A percentile compares a stretch with the other conserved stretches of the same genome.
These are phyloP conservation scores for Mimumesa dahlbomi DNA, from an alignment of 2,888 invertebrate genomes.

Conservation along the genomic window DNA sequence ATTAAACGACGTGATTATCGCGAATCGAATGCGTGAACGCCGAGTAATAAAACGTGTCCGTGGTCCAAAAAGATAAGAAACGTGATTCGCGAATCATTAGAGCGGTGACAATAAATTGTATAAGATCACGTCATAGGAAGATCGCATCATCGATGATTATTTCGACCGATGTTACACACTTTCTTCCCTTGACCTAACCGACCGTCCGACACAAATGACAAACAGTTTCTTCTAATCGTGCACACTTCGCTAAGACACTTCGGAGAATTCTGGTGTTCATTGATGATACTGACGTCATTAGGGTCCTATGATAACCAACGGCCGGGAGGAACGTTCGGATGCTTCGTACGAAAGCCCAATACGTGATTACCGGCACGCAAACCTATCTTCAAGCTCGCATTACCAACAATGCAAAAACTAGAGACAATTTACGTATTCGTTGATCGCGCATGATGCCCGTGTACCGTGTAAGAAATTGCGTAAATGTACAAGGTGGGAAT, in stretches of 20 bases:
- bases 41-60: too few species aligned
- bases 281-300: slow-evolving; percentile 39
- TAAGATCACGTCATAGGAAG: not conserved
- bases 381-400: not conserved
- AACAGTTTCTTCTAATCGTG: slow-evolving; percentile 26
- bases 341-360: slow-evolving; percentile 18
- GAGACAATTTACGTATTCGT: too few species aligned
- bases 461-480: too few species aligned
- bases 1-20: too few species aligned
- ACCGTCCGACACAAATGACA: slow-evolving; percentile 3
- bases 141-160: slow-evolving; percentile 24
- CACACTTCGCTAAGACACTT: slow-evolving; percentile 25
- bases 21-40: too few species aligned
- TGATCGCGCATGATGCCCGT: too few species aligned
- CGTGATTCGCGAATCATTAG: not conserved
- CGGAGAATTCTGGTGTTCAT: slow-evolving; percentile 34
- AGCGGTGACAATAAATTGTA: not conserved
- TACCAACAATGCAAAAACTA: not conserved
- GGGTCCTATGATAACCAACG: slow-evolving; percentile 19
- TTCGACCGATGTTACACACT: slow-evolving; percentile 21
- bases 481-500: too few species aligned
- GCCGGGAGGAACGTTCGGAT: slow-evolving; percentile 22
- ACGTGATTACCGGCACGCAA: slow-evolving; percentile 38
- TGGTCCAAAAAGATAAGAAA: too few species aligned
- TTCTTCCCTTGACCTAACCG: slow-evolving; percentile 28